A percentile compares a stretch with the other conserved stretches of the same genome.
phyloP scores from a whole-genome alignment of 2,888 invertebrate species.

The Creontiades dilutus region DNA sequence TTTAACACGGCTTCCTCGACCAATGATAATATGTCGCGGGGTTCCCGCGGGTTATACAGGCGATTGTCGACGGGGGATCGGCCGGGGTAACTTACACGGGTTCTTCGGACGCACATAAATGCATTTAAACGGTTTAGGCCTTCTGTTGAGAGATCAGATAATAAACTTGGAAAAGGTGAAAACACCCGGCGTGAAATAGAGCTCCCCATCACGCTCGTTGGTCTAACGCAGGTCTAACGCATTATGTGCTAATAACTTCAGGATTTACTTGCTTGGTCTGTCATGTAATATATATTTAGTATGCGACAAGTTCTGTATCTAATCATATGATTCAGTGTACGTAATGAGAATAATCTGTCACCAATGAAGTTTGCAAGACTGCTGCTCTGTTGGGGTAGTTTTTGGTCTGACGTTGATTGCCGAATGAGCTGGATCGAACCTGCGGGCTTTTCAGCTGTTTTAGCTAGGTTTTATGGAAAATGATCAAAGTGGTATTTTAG shows the following conservation, averaged over 20 bases:
- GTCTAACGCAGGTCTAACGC: neutral
- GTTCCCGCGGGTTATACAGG: conserved; percentile 46
- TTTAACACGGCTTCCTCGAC: conserved; percentile 67
- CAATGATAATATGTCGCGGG: conserved; percentile 70
- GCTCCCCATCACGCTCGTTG: conserved; percentile 35
- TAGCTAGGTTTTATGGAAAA: too few species aligned
- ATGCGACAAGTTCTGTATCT: too few species aligned
- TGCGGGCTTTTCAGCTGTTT: too few species aligned
- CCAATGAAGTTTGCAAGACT: too few species aligned
- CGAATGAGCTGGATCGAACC: too few species aligned
- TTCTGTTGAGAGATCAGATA: conserved; percentile 60
- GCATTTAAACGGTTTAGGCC: conserved; percentile 68
- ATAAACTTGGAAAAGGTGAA: neutral
- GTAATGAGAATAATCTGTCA: too few species aligned
- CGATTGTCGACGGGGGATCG: conserved; percentile 25
- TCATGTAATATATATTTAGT: too few species aligned
- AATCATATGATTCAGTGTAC: too few species aligned
- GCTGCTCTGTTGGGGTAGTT: too few species aligned
- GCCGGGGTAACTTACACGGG: conserved; percentile 15
- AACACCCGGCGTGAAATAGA: conserved; percentile 55
- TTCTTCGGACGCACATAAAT: conserved; percentile 57
- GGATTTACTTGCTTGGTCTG: neutral
- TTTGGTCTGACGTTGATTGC: too few species aligned
- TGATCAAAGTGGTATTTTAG: too few species aligned
- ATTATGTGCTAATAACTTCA: conserved; percentile 62